Evolutionary conservation across 2,888 invertebrate species (phyloP), one percentile per base, ranked within the genome.

Genomic region (Stenolophus ochropezus): DNA sequence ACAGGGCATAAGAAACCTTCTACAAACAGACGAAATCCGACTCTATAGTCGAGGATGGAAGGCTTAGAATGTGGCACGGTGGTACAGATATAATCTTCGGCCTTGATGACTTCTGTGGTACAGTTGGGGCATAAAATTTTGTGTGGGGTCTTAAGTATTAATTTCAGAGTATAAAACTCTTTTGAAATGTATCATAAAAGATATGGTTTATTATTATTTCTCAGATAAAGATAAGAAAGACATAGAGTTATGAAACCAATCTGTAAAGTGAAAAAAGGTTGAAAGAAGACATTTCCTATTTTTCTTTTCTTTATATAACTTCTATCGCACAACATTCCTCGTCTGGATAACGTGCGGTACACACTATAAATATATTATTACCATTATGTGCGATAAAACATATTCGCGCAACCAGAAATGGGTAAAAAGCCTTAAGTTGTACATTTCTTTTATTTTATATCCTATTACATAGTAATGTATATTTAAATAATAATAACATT

Each of bases 81-180:
- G 69, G 53, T 79, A 49, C n/a, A 79, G 51, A 79, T 71, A 53
- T 65, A 51, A 79, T 69, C 79, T 51, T 8, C 23, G 53, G 21
- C 53, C 71, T 79, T 79, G 79, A 79, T 79, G 79, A 79, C 79
- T 79, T 79, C 79, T 79, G 79, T 79, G 69, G 79, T 79, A 79
- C 79, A 79, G 79, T 71, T 69, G 25, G 27, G 53, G 11, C 71
- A 79, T 79, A 79, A 79, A 78, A 78, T 78, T 78, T 75, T 33
- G 65, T 78, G 65, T 69, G 65, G 65, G 65, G 65, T 69, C 65
- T 69, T 69, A 69, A 69, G 65, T 69, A 69, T 69, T 69, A 69
- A 69, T 69, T 69, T 69, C 65, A 20, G 2, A 16, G 18, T 56
- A 56, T 75, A 75, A 75, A 56, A 75, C 49, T 5, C 25, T 75